Evolutionary conservation across 2,797 vertebrate species (phyloP).

Genomic region (Lutjanus argentimaculatus): DNA sequence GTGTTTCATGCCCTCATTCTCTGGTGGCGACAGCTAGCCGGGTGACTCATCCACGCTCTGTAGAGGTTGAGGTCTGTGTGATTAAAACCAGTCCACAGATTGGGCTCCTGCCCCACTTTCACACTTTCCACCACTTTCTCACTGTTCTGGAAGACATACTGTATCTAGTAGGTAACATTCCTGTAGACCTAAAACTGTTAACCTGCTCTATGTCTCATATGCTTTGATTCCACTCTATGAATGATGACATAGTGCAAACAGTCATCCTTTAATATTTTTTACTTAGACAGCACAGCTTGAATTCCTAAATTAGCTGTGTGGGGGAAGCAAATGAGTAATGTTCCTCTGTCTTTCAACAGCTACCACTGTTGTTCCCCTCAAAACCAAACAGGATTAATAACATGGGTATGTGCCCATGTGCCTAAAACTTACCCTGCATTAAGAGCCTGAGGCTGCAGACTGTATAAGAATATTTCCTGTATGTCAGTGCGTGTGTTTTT

Average conservation of each 20-base stretch:
- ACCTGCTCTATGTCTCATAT: neutral
- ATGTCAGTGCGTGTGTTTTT: neutral
- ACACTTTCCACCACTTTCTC: slow-evolving; percentile 67
- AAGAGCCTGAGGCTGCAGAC: no score
- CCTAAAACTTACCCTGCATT: no score
- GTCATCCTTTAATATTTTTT: neutral
- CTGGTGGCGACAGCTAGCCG: slow-evolving; percentile 56
- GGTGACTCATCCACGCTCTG: slow-evolving; percentile 60
- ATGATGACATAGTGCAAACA: neutral
- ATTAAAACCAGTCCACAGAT: slow-evolving; percentile 64
- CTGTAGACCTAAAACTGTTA: slow-evolving; percentile 1
- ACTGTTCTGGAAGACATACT: slow-evolving; percentile 25
- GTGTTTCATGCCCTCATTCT: slow-evolving; percentile 45
- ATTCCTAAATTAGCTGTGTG: slow-evolving; percentile 24
- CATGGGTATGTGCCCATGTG: neutral
- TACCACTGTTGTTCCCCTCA: slow-evolving; percentile 1
- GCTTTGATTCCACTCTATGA: neutral
- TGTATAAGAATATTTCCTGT: slow-evolving; percentile 2
- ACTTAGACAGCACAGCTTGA: slow-evolving; percentile 10
- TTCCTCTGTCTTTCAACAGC: slow-evolving; percentile 1
- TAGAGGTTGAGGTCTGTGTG: slow-evolving; percentile 57
- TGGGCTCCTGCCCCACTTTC: slow-evolving; percentile 67
- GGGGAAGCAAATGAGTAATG: slow-evolving; percentile 2
- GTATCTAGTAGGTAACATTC: slow-evolving; percentile 11
- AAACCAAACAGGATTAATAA: slow-evolving; percentile 24